Base-by-base conservation (phyloP, 2,113 vertebrate species). In the Dascyllus trimaculatus region DNA sequence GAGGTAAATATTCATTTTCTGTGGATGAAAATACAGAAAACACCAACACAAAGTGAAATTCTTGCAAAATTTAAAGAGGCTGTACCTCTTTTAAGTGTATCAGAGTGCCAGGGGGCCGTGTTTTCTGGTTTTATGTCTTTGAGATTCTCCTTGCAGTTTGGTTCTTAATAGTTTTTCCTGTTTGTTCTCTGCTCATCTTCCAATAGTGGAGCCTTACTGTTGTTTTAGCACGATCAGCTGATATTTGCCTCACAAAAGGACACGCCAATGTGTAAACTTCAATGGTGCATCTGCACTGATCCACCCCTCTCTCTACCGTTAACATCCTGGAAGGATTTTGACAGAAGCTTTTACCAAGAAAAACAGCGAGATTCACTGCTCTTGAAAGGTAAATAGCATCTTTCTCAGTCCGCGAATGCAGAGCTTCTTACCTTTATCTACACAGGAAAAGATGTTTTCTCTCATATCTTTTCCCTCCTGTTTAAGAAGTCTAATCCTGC, bases 361-460 rank as follows among this genome's bases (percentile, higher is more conserved):
- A 84, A 82, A 67, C 63, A 69, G 54, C 60, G 45, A 17, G 49
- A 77, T 71, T 82, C 67, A 32, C 35, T 52, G 18, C 10, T 43
- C 11, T 76, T 80, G 53, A 8, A 9, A 22, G 17, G 48, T 56
- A 63, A 88, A 81, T 21, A 65, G 57, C 73, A 67, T 61, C 75
- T 56, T 13, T 69, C 81, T 75, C 57, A 73, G 46, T 54, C 38
- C 81, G 64, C 71, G 71, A 68, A 71, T 17, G 53, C 61, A 68
- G 78, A 84, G 76, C 80, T 61, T 53, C 75, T 84, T 74, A 70
- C 18, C 7, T 84, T 83, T 70, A 86, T 78, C 81, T 57, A 56
- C 43, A 53, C 21, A 21, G 40, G 56, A 69, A 83, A 86, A 80
- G 49, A 60, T 18, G 22, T 59, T 40, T 56, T 21, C 26, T n/a